A percentile compares a stretch with the other conserved stretches of the same genome.
Evolutionary conservation across 2,888 invertebrate genomes (phyloP).

Genomic region (Lottia gigantea): DNA sequence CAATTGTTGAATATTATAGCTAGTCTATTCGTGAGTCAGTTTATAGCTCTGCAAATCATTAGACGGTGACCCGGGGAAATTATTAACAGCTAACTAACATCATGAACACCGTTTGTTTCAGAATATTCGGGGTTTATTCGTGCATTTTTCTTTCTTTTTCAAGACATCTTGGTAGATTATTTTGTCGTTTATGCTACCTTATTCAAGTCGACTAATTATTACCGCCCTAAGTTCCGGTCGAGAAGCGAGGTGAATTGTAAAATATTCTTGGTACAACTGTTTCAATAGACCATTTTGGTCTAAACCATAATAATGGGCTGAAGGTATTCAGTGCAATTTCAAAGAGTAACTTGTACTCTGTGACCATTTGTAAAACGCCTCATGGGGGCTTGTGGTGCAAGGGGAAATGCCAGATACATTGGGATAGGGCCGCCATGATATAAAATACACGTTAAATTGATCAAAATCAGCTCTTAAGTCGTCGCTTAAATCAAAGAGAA

Average conservation of each 20-base stretch:
- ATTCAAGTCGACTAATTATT: background rate
- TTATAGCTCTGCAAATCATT: background rate
- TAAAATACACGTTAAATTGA: conserved; percentile 7
- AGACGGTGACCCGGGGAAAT: background rate
- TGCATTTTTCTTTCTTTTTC: conserved; percentile 4
- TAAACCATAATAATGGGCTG: background rate
- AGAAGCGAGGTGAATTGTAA: background rate
- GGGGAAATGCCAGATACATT: conserved; percentile 8
- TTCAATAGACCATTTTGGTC: background rate
- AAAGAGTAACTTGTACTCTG: background rate
- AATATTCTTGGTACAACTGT: background rate
- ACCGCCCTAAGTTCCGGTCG: conserved; percentile 6
- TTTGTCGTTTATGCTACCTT: background rate
- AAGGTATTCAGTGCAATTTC: conserved; percentile 5
- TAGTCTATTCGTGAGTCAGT: too few species aligned
- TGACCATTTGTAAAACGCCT: conserved; percentile 11
- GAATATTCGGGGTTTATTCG: background rate
- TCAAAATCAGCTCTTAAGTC: background rate
- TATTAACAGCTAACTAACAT: background rate
- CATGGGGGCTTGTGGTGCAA: conserved; percentile 2
- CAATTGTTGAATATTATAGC: too few species aligned
- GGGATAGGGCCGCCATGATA: background rate
- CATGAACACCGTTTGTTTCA: conserved; percentile 2
- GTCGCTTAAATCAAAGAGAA: background rate
- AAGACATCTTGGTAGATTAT: background rate